phyloP scores from a whole-genome alignment of 2,888 invertebrate genomes.

The Euphydryas editha region DNA sequence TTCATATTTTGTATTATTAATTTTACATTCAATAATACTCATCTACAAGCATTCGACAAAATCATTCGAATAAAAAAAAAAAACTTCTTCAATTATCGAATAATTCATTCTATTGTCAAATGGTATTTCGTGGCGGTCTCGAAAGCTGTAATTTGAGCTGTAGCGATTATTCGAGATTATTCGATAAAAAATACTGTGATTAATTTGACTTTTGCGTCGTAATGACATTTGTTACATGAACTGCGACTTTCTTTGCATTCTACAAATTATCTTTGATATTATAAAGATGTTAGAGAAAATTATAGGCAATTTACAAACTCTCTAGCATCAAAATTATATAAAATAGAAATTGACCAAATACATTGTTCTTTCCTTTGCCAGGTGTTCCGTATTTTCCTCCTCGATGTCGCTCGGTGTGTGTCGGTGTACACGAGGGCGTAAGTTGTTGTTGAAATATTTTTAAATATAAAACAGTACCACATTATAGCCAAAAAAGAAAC shows the following conservation, averaged over 20 bases:
- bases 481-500: too few relatives aligned
- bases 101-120: constrained; percentile 37
- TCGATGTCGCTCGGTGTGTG: too few relatives aligned
- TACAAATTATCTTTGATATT: constrained; percentile 21
- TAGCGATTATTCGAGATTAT: constrained; percentile 45
- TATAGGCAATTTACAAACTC: constrained; percentile 9
- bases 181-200: constrained; percentile 61
- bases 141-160: constrained; percentile 32
- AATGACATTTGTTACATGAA: constrained; percentile 54
- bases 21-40: constrained; percentile 23
- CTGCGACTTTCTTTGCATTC: constrained; percentile 53
- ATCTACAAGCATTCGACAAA: constrained; percentile 28
- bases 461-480: too few relatives aligned
- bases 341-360: neutral
- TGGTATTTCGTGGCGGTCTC: constrained; percentile 24
- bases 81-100: constrained; percentile 34
- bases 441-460: too few relatives aligned
- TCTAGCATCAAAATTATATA: neutral
- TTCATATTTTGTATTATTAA: neutral
- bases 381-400: neutral
- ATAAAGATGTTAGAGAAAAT: constrained; percentile 13
- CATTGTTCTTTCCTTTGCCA: neutral
- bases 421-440: too few relatives aligned
- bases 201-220: constrained; percentile 58
- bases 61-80: constrained; percentile 28